Base-by-base conservation (phyloP, 2,113 vertebrate species). In the Rhinolophus ferrumequinum region DNA sequence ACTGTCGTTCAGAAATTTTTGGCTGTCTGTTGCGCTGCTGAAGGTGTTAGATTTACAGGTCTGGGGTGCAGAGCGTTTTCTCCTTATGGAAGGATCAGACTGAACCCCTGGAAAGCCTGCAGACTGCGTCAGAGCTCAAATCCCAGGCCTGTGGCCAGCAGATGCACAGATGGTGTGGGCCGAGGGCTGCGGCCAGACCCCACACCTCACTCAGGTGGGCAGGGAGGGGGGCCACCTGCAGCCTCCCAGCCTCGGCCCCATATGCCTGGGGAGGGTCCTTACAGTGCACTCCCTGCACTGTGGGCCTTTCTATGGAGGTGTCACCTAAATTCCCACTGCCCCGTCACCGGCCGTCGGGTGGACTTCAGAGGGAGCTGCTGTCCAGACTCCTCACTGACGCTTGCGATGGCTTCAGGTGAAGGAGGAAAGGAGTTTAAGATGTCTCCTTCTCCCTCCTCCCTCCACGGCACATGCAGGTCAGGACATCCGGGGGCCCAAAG, bases 11-110 rank as follows among this genome's bases (percentile, higher is more conserved):
- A 52, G 35, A 30, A 13, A 56, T 75, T 44, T 79, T 86, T 0
- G 8, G 28, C n/a, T 84, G 44, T 24, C 33, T 87, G 88, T 95
- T 77, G 56, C 33, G 52, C 83, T 58, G 22, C 15, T 30, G 82
- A 84, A 85, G 75, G 38, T 73, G 38, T 41, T n/a, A 52, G 30
- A 70, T 11, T 73, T 47, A 26, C 19, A 62, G 41, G 50, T 11
- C 52, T 21, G 9, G 35, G 2, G 24, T 7, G 26, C 4, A 5
- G 26, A 47, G 19, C 15, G 11, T 84, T 6, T 90, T 60, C 30
- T 54, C 76, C 28, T 69, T 26, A 8, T 38, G 30, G 24, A 77
- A 10, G 56, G 70, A 35, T 73, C 35, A 67, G 64, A 77, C 26
- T 33, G 33, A 86, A 75, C 16, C 33, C 24, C 16, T 22, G 33